A percentile compares a stretch with the other conserved stretches of the same genome.
These are phyloP conservation scores for Chlorocebus sabaeus DNA, from an alignment of 2,113 vertebrate genomes.

Conservation along the genomic window DNA sequence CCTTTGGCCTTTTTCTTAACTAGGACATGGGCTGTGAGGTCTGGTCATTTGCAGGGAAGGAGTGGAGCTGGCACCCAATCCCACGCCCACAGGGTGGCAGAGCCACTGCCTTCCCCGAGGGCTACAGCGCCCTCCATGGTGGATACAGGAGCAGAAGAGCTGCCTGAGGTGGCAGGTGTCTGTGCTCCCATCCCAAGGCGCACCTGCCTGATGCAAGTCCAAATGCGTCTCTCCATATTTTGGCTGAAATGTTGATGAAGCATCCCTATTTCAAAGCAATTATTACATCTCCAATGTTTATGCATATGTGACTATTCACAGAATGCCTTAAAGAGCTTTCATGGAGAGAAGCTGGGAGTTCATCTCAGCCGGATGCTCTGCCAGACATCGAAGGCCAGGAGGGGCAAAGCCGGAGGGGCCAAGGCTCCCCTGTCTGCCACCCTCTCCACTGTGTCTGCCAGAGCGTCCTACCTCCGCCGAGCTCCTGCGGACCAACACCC, in stretches of 20 bases:
- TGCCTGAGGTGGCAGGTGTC: accelerated
- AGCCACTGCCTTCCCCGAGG: accelerated
- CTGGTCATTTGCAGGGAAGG: not conserved
- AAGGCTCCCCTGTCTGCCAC: not conserved
- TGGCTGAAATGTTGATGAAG: not conserved
- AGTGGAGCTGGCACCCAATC: accelerated
- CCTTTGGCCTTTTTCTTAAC: accelerated
- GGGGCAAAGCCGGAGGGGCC: accelerated
- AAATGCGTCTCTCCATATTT: accelerated
- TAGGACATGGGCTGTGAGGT: accelerated
- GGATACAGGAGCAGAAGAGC: accelerated
- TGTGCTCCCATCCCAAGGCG: accelerated
- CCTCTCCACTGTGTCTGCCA: accelerated
- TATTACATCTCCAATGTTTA: accelerated
- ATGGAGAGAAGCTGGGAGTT: not conserved
- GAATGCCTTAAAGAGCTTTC: accelerated
- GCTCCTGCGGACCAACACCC: accelerated
- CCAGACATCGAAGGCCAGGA: not conserved
- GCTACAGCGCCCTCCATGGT: accelerated
- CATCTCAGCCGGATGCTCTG: not conserved
- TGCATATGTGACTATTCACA: not conserved
- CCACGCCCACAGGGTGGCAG: too few species aligned
- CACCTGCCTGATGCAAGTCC: too few species aligned
- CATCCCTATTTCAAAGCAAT: not conserved
- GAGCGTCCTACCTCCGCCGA: accelerated